A percentile compares a stretch with the other conserved stretches of the same genome.
Evolutionary conservation across 2,113 vertebrate species (phyloP).

Genomic region (Caranx melampygus): DNA sequence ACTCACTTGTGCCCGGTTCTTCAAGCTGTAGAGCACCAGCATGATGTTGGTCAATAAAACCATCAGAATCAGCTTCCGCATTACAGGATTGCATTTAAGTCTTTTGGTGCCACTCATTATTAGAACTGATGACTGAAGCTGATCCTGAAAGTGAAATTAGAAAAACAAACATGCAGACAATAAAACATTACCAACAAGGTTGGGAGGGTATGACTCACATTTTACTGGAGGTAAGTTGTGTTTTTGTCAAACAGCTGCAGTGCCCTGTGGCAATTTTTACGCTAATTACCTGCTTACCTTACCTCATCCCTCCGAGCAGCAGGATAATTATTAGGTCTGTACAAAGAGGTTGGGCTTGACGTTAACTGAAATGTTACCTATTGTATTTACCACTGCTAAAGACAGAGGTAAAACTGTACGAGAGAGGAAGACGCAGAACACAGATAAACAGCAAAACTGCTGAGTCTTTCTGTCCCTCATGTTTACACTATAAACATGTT

Average conservation of each 20-base stretch:
- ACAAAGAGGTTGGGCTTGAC: background rate
- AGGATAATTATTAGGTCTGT: background rate
- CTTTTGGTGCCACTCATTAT: constrained; percentile 73
- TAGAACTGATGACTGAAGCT: constrained; percentile 20
- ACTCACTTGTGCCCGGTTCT: constrained; percentile 67
- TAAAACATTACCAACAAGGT: background rate
- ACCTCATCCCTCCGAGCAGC: background rate
- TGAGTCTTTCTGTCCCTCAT: constrained; percentile 40
- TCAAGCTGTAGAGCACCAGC: constrained; percentile 87
- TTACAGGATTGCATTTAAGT: constrained; percentile 80
- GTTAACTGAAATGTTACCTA: background rate
- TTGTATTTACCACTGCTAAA: background rate
- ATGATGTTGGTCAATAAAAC: constrained; percentile 88
- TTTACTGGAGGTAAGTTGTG: background rate
- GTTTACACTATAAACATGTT: constrained; percentile 72
- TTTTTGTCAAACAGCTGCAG: background rate
- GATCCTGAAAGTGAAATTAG: constrained; percentile 69
- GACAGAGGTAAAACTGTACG: background rate
- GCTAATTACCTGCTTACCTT: background rate
- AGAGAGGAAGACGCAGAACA: no score
- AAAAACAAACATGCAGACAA: background rate
- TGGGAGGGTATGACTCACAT: background rate
- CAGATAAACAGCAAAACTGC: constrained; percentile 10
- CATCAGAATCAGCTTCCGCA: constrained; percentile 85
- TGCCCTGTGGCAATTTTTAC: background rate